phyloP scores from a whole-genome alignment of 2,888 invertebrate genomes.

The Mythimna lalbum region DNA sequence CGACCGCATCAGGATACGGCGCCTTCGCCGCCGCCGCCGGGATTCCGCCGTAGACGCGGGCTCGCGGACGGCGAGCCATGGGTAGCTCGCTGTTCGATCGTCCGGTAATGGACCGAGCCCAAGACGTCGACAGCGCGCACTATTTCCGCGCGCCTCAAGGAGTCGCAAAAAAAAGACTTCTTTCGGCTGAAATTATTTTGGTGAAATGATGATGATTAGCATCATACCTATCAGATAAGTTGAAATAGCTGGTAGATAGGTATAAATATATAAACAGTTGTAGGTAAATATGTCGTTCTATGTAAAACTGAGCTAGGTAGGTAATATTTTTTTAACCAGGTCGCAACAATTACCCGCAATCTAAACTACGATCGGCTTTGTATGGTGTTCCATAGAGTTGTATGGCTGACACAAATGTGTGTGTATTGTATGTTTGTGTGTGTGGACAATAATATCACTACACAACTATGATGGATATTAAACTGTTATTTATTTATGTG shows the following conservation, averaged over 20 bases:
- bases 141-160: too few relatives aligned
- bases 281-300: slow-evolving; percentile 27
- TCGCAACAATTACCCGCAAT: slow-evolving; percentile 73
- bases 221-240: neutral
- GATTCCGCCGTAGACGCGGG: too few relatives aligned
- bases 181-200: too few relatives aligned
- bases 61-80: too few relatives aligned
- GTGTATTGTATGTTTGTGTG: slow-evolving; percentile 41
- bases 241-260: neutral
- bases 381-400: slow-evolving; percentile 50
- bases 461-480: slow-evolving; percentile 62
- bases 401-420: slow-evolving; percentile 27
- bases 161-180: too few relatives aligned
- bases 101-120: too few relatives aligned
- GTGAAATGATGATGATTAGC: too few relatives aligned
- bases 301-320: slow-evolving; percentile 27
- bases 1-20: too few relatives aligned
- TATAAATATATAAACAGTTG: neutral
- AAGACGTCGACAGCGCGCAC: too few relatives aligned
- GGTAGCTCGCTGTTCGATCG: too few relatives aligned
- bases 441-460: slow-evolving; percentile 54
- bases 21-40: too few relatives aligned
- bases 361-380: slow-evolving; percentile 72
- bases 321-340: slow-evolving; percentile 67
- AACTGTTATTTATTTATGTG: slow-evolving; percentile 66